phyloP scores from a whole-genome alignment of 2,113 vertebrate species.

The Cottus gobio region DNA sequence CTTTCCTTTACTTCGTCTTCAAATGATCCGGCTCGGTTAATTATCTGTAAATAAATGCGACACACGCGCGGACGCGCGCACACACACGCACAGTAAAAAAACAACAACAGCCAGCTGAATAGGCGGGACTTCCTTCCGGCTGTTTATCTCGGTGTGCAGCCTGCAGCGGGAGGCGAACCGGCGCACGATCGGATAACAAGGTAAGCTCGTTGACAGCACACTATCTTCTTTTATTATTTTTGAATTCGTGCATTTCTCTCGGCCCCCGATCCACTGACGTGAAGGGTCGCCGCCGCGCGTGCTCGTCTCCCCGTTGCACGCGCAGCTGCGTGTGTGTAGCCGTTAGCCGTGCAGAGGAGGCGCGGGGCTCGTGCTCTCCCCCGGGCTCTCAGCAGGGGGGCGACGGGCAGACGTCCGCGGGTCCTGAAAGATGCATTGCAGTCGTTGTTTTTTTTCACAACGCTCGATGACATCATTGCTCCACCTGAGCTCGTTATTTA shows the following conservation, averaged over 20 bases:
- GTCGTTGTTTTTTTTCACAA: neutral
- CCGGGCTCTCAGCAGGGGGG: neutral
- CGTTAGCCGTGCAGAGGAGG: constrained; percentile 26
- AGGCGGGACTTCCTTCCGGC: constrained; percentile 68
- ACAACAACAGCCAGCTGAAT: neutral
- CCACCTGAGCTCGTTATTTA: neutral
- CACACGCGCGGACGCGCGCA: neutral
- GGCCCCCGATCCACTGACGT: neutral
- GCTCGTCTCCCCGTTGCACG: constrained; percentile 17
- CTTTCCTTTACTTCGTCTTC: neutral
- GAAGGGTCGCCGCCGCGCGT: neutral
- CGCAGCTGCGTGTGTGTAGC: constrained; percentile 26
- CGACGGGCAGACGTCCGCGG: neutral
- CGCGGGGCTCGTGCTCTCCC: neutral
- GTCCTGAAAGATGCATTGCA: neutral
- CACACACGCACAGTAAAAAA: no score
- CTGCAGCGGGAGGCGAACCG: constrained; percentile 17
- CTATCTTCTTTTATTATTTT: neutral
- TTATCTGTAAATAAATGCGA: neutral
- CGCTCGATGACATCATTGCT: constrained; percentile 25
- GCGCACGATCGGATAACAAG: constrained; percentile 64
- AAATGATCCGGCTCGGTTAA: neutral
- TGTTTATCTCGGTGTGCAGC: constrained; percentile 57
- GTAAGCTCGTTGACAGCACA: constrained; percentile 55
- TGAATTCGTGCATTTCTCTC: neutral